Evolutionary conservation across 2,113 vertebrate species (phyloP).

Genomic region (Cepphus grylle): DNA sequence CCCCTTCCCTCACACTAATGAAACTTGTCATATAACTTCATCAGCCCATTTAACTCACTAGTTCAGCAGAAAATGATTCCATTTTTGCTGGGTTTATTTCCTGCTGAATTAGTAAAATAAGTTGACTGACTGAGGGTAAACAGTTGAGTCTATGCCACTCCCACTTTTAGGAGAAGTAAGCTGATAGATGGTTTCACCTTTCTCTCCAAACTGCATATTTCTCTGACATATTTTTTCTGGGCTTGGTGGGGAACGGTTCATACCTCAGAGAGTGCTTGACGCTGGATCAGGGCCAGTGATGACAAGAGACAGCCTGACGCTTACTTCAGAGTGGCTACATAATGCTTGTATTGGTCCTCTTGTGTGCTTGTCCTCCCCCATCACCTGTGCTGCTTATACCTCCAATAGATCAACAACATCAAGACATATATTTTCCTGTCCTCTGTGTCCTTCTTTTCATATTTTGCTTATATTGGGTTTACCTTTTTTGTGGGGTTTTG

Average conservation of each 20-base stretch:
- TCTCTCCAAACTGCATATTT: neutral
- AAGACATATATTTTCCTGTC: neutral
- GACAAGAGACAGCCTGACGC: neutral
- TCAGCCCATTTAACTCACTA: neutral
- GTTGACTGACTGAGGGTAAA: neutral
- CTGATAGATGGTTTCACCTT: neutral
- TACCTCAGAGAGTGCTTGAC: neutral
- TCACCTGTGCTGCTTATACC: neutral
- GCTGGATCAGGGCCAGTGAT: neutral
- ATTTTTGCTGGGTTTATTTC: conserved; percentile 3
- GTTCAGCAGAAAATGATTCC: conserved; percentile 3
- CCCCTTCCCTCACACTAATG: neutral
- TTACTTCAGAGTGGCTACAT: neutral
- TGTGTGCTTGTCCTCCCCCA: neutral
- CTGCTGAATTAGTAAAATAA: conserved; percentile 10
- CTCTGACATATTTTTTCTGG: neutral
- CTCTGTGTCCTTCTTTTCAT: neutral
- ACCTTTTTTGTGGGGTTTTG: neutral
- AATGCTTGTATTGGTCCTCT: neutral
- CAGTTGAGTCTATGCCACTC: neutral
- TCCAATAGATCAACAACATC: neutral
- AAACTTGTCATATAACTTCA: conserved; percentile 37
- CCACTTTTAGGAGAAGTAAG: neutral
- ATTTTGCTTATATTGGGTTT: neutral
- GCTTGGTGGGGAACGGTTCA: neutral